Conservation (phyloP, 2,797 vertebrate genomes). For the Anguilla anguilla region DNA sequence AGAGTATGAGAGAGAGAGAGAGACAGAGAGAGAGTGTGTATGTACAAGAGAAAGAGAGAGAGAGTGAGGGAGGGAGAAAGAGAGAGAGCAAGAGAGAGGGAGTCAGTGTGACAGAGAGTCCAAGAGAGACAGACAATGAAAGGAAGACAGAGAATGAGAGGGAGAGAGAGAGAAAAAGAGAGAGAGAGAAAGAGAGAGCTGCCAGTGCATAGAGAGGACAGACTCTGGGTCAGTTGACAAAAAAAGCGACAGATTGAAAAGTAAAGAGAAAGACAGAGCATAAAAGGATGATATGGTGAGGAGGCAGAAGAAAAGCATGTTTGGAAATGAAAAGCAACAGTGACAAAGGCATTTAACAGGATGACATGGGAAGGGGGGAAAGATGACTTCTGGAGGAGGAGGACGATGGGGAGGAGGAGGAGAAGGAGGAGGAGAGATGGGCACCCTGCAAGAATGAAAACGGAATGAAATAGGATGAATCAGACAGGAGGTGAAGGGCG, state of each 20-base stretch:
- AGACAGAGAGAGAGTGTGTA: neutral
- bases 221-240: neutral
- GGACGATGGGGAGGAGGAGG: neutral
- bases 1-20: constrained; percentile 26
- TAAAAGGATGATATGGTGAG: neutral
- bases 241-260: neutral
- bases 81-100: neutral
- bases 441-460: neutral
- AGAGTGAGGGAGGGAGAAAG: neutral
- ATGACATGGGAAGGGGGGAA: neutral
- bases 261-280: neutral
- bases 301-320: neutral
- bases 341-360: neutral
- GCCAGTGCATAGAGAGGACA: neutral
- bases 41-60: neutral
- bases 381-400: neutral
- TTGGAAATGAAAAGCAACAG: constrained; percentile 7
- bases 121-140: neutral
- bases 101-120: neutral
- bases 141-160: neutral
- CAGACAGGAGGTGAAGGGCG: neutral
- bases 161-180: neutral
- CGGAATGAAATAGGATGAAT: neutral
- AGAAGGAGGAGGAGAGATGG: neutral
- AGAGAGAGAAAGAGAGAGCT: neutral